Base-by-base conservation (phyloP, 92 coral and sea anemone species). In the Phenganax marumi region DNA sequence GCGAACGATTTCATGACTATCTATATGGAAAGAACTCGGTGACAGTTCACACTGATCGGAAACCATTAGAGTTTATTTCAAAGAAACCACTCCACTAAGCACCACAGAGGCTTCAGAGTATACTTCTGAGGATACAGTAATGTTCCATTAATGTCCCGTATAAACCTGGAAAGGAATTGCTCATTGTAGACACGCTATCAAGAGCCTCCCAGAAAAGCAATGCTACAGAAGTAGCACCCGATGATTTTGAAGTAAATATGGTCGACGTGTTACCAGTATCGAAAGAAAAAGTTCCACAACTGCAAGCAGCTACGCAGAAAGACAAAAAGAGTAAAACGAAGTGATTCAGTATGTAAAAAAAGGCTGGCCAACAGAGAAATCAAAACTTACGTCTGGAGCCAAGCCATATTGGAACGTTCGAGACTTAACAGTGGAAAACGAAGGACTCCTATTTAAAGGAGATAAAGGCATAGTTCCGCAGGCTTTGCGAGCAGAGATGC, bases 141-240 rank as follows among this genome's bases (percentile, higher is more conserved):
- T 70, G 39, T 39, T 70, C 76, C 26, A 70, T 70, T 19, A 21
- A 69, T n/a, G 75, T 69, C 75, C 75, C 18, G 75, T 69, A 69
- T 25, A 69, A 69, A 25, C 75, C 75, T n/a, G 75, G 75, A 25
- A 69, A 69, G 75, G n/a, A n/a, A n/a, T n/a, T n/a, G n/a, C n/a
- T n/a, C n/a, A n/a, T n/a, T n/a, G n/a, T n/a, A n/a, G n/a, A 69
- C 75, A 69, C 75, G 22, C 75, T 69, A 25, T 69, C 75, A n/a
- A 69, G 75, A 25, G 75, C 75, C 75, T 69, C 25, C 17, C 60
- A 54, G 17, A 17, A 54, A 10, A 54, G 10, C 60, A 54, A 10
- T n/a, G 11, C 60, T 10, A 54, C 11, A 10, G 17, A 17, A 10
- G 60, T 10, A 10, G 17, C 17, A 10, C 10, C 11, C 17, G 60